Evolutionary conservation across 2,113 vertebrate genomes (phyloP).

Genomic region (Melanostigma gelatinosum): DNA sequence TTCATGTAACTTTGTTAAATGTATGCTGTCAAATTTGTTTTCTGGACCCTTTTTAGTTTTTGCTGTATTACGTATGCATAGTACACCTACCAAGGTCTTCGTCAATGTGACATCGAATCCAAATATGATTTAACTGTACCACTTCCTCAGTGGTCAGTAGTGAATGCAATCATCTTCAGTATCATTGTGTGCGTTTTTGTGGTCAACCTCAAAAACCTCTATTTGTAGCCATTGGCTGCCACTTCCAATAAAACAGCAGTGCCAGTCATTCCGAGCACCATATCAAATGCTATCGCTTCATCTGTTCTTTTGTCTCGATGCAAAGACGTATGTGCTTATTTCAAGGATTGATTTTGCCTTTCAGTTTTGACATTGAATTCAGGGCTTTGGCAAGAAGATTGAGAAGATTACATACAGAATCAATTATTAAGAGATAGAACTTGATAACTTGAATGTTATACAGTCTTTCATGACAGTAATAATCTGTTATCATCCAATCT

Average conservation of each 20-base stretch:
- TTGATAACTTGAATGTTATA: not conserved
- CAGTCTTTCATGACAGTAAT: not conserved
- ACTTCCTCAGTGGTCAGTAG: not conserved
- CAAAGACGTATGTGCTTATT: not conserved
- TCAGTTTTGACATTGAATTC: not conserved
- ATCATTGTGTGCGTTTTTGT: not conserved
- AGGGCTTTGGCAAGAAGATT: not conserved
- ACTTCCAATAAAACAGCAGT: not conserved
- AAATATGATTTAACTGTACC: not conserved
- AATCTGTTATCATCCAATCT: not conserved
- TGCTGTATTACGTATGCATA: not conserved
- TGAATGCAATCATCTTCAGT: not conserved
- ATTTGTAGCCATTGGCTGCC: not conserved
- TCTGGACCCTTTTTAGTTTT: not conserved
- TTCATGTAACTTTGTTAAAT: not conserved
- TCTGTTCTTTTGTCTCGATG: not conserved
- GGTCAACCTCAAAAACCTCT: not conserved
- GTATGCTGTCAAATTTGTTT: not conserved
- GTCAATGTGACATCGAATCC: not conserved
- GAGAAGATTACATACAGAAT: not conserved
- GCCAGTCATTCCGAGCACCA: not conserved
- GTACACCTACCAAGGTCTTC: not conserved
- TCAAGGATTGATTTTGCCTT: not conserved
- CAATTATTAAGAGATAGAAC: constrained; percentile 8
- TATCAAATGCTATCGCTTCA: not conserved